Percentiles rank a stretch among this genome's conserved stretches.
Conservation (phyloP, 2,888 invertebrate genomes). For the Notodonta ziczac region DNA sequence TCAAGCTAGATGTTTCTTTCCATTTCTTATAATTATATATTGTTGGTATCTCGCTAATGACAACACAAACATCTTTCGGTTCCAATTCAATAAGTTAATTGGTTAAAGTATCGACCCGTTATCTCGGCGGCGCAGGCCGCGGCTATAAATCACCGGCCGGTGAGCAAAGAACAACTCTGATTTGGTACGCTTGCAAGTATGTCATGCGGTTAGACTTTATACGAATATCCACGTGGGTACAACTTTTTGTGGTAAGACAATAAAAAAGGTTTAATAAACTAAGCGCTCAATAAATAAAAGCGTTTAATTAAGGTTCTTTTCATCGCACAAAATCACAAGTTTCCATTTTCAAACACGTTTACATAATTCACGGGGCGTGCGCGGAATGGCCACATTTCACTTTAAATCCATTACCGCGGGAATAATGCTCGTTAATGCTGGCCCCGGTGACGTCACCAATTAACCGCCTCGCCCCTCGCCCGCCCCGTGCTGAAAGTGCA, state of each 20-base stretch:
- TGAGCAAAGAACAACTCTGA: constrained; percentile 53
- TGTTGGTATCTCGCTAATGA: not conserved
- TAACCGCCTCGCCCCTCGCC: constrained; percentile 10
- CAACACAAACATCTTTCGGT: not conserved
- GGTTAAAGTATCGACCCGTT: constrained; percentile 28
- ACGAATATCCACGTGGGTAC: too few relatives aligned
- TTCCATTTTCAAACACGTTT: constrained; percentile 3
- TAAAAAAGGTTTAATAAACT: not conserved
- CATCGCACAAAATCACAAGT: not conserved
- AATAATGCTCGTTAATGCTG: constrained; percentile 22
- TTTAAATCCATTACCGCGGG: constrained; percentile 6
- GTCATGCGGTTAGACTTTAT: not conserved
- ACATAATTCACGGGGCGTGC: not conserved
- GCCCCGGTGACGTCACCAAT: constrained; percentile 23
- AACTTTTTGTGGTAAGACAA: too few relatives aligned
- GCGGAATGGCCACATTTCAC: constrained; percentile 7
- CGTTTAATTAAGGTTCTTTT: not conserved
- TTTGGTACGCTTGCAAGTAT: too few relatives aligned
- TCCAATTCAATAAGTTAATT: constrained; percentile 21
- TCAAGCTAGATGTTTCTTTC: not conserved
- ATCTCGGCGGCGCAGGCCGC: constrained; percentile 47
- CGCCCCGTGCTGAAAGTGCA: constrained; percentile 3
- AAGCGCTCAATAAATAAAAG: not conserved
- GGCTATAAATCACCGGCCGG: constrained; percentile 52
- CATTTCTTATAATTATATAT: not conserved